Evolutionary conservation across 2,797 vertebrate genomes (phyloP).

Genomic region (Lutjanus campechanus): DNA sequence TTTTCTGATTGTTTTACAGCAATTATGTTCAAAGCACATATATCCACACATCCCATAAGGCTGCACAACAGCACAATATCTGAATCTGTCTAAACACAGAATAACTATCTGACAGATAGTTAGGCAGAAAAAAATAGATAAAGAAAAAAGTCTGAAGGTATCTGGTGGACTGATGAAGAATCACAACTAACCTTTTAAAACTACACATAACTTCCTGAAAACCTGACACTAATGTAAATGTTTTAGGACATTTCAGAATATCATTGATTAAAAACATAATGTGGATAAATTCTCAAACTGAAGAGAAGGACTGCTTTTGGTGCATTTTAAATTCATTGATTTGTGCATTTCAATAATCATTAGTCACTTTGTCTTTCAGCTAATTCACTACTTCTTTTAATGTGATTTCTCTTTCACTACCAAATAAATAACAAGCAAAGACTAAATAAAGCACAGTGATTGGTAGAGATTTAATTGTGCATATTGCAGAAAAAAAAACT

Average conservation of each 20-base stretch:
- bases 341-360: not conserved
- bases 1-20: no score
- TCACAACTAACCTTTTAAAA: not conserved
- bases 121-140: no score
- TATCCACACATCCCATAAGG: no score
- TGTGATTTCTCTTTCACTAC: slow-evolving; percentile 3
- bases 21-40: no score
- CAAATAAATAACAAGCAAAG: not conserved
- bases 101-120: no score
- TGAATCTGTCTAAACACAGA: no score
- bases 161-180: no score
- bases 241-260: not conserved
- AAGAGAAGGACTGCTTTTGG: not conserved
- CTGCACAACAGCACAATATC: no score
- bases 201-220: no score
- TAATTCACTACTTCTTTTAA: not conserved
- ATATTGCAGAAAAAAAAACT: not conserved
- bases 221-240: not conserved
- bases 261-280: not conserved
- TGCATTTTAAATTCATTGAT: not conserved
- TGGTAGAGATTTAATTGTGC: not conserved
- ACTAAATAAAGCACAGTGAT: not conserved
- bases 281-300: no score
- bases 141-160: no score
- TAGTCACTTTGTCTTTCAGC: not conserved